Percentiles rank a stretch among this genome's conserved stretches.
These are phyloP conservation scores for Acinonyx jubatus DNA, from an alignment of 2,113 vertebrate genomes.

Conservation along the genomic window DNA sequence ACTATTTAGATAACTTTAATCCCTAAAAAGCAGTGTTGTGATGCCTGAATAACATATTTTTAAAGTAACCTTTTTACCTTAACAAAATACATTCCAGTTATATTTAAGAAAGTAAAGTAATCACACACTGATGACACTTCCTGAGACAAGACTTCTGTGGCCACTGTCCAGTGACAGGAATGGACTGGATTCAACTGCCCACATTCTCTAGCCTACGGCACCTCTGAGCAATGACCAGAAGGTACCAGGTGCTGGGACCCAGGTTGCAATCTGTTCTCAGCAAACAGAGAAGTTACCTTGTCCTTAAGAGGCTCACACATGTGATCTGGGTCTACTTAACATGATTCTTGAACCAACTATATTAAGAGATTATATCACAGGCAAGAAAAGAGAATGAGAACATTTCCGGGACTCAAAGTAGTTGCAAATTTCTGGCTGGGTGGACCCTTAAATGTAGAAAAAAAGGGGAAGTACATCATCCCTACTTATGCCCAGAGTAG, in stretches of 20 bases:
- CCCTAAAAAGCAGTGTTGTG: constrained; percentile 34
- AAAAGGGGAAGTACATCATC: constrained; percentile 62
- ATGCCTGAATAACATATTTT: constrained; percentile 51
- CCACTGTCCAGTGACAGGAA: background rate
- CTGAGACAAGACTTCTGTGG: background rate
- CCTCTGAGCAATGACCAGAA: background rate
- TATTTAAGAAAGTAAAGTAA: constrained; percentile 53
- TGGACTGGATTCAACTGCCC: background rate
- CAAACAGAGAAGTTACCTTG: constrained; percentile 38
- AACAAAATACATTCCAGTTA: constrained; percentile 59
- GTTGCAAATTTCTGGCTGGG: constrained; percentile 53
- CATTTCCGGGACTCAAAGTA: constrained; percentile 65
- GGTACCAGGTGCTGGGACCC: constrained; percentile 24
- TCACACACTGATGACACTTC: background rate
- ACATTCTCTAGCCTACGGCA: background rate
- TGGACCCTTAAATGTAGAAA: constrained; percentile 15
- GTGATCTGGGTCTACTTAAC: background rate
- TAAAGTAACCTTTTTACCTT: constrained; percentile 61
- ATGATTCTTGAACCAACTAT: constrained; percentile 25
- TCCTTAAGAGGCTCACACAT: constrained; percentile 15
- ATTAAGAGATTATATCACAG: constrained; percentile 62
- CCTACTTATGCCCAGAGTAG: constrained; percentile 54
- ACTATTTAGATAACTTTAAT: constrained; percentile 66
- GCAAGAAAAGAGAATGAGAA: constrained; percentile 66
- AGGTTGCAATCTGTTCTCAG: constrained; percentile 50